Base-by-base conservation (phyloP, 53 echinoderm and acorn worm genomes). In the Luidia sarsii region DNA sequence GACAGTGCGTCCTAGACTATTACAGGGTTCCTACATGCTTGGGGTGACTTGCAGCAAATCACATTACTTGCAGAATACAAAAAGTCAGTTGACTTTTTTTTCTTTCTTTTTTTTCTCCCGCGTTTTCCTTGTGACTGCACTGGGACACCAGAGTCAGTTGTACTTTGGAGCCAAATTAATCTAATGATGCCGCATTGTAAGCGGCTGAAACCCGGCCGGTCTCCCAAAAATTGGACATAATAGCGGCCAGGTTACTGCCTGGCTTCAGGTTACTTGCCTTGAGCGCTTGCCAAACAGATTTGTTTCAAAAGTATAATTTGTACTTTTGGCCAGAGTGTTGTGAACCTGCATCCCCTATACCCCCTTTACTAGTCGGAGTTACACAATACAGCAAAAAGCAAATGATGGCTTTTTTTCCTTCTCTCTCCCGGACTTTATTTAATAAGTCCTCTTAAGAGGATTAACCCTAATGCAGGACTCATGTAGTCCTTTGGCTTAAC, bases 161-260 rank as follows among this genome's bases (percentile, higher is more conserved):
- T 46, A 77, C 61, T 77, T 43, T 45, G 57, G 32, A 20, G 32
- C 46, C 59, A 60, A 60, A 38, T 43, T 60, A 61, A 77, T 77
- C 61, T 23, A 3, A 48, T 14, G 50, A 31, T 33, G 1, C 19
- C 3, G 32, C 51, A 50, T 39, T 46, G 43, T 67, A 35, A 25
- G 27, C 45, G 38, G 13, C 6, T 7, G 6, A 41, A 41, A 41
- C 41, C 41, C 11, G 41, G 41, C 41, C 41, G 11, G 6, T 41
- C 41, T n/a, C 41, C 6, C 41, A 41, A 11, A 41, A 41, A 41
- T 41, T 41, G 41, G 6, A 16, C 31, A 48, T 21, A 46, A 45
- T 30, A 20, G 61, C 77, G 19, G 14, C 22, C 8, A 31, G 30
- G 31, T 30, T n/a, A 14, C 19, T 45, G n/a, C n/a, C n/a, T n/a